Base-by-base conservation (phyloP, 2,797 vertebrate genomes). In the Myotis vivesi region DNA sequence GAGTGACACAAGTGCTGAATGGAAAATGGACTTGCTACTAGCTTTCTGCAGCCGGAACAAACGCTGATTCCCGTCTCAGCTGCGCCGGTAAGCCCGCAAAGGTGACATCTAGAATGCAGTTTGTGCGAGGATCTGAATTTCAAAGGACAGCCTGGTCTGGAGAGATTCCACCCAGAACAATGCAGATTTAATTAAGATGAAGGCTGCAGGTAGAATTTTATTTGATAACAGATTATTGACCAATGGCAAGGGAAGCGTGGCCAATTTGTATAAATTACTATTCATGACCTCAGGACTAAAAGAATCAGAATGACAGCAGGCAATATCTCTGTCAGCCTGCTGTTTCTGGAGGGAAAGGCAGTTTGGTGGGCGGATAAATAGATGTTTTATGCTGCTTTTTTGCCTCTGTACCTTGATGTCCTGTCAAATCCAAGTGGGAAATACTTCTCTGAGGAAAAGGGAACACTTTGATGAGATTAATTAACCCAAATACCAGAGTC, bases 231-330 rank as follows among this genome's bases (percentile, higher is more conserved):
- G 96, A 94, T 66, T 96, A 94, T 64, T 94, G 55, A 91, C 91
- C 89, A 96, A 80, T 82, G 88, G 41, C 30, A 84, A 5, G 33
- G 25, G 41, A 79, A 71, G 64, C 59, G n/a, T 53, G 76, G 12
- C 1, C 7, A 71, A 53, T 97, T 97, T 97, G 95, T 83, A 91
- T 91, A 94, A 81, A 91, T 97, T 92, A 88, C 30, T 73, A 96
- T 96, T 96, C 84, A 94, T 95, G 80, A 96, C 87, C 92, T 95
- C 55, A 20, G 51, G 80, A 96, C 81, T 77, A 57, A 94, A 95
- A 64, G 53, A 91, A 83, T 79, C 62, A 51, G 62, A 97, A 95
- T 20, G 71, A 51, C 79, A 88, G 75, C 66, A 62, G 83, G 79
- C 11, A 0, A 22, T 87, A 88, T 90, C 91, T 96, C 51, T 59